Evolutionary conservation across 2,888 invertebrate genomes (phyloP), one percentile per base, ranked within the genome.

Genomic region (Leptarthrus brevirostris): DNA sequence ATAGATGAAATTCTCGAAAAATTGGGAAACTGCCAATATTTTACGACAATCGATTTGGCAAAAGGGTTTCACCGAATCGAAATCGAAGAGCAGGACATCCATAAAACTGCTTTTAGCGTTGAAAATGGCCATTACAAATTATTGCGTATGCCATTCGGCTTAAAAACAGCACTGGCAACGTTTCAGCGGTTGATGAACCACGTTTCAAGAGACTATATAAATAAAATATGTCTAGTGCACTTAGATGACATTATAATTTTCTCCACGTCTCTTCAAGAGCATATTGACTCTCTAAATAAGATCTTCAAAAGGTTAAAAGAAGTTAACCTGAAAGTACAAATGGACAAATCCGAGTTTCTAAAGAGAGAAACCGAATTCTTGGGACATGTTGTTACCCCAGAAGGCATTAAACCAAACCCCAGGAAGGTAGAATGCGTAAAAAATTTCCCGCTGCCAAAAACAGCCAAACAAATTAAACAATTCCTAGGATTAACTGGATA

Each of bases 211-310:
- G 79, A 79, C 2, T 20, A 79, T 0, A 77, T 78, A 74, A 77
- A 77, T 10, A 77, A 75, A n/a, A 75, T 72, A 18, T 79, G 80
- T 22, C 54, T 66, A 4, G 73, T 74, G 12, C 69, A 70, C 22
- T 18, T 74, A 10, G 69, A 69, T 18, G 69, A 74, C 22, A 69
- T 69, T 1, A 36, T 74, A 4, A 74, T 72, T 3, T 74, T 72
- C 16, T 56, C 54, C 10, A 77, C 72, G 12, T 49, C 75, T 10
- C 54, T 81, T 8, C 77, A 80, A 73, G 80, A 81, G 74, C 80
- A 80, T 69, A 74, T 78, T 8, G 58, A 73, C 52, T 75, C 61
- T 20, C 66, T 79, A 36, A 74, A 75, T 49, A 53, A 58, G 58
- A 78, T 80, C 3, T 78, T 80, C 44, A 54, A 79, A 36, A 77